These are phyloP conservation scores for Mongoloraphidia duomilia DNA, from an alignment of 2,888 invertebrate species.

Conservation along the genomic window DNA sequence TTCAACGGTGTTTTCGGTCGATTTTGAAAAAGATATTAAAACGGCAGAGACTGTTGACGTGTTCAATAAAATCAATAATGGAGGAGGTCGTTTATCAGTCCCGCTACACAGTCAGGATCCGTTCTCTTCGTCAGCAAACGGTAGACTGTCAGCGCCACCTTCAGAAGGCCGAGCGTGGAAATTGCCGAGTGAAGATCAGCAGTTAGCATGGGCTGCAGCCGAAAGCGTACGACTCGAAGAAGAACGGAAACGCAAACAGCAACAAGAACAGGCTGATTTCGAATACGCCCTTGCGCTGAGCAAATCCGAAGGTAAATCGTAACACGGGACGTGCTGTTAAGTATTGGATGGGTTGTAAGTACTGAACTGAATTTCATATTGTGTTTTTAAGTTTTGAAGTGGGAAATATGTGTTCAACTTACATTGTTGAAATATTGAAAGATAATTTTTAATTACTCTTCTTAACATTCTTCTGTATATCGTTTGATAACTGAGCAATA, in stretches of 20 bases:
- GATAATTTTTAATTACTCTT: neutral
- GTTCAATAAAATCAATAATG: constrained; percentile 1
- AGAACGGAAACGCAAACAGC: constrained; percentile 37
- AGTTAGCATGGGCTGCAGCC: constrained; percentile 58
- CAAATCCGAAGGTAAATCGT: constrained; percentile 28
- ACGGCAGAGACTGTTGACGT: neutral
- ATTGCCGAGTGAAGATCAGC: constrained; percentile 46
- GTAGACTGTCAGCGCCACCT: constrained; percentile 23
- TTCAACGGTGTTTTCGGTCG: neutral
- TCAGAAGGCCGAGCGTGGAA: constrained; percentile 19
- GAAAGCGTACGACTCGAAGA: constrained; percentile 50
- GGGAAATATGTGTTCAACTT: constrained; percentile 2
- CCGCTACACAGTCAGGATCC: constrained; percentile 14
- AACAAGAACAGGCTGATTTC: constrained; percentile 56
- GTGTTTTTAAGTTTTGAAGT: neutral
- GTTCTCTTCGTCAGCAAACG: constrained; percentile 20
- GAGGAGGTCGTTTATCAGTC: constrained; percentile 18
- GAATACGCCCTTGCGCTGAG: constrained; percentile 59
- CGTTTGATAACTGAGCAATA: neutral
- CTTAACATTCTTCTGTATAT: neutral
- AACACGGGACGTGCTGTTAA: neutral
- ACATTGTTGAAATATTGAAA: constrained; percentile 1
- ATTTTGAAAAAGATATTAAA: neutral
- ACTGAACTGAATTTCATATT: neutral
- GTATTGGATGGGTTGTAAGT: neutral